Evolutionary conservation across 2,888 invertebrate genomes (phyloP).

Genomic region (Calameuta filiformis): DNA sequence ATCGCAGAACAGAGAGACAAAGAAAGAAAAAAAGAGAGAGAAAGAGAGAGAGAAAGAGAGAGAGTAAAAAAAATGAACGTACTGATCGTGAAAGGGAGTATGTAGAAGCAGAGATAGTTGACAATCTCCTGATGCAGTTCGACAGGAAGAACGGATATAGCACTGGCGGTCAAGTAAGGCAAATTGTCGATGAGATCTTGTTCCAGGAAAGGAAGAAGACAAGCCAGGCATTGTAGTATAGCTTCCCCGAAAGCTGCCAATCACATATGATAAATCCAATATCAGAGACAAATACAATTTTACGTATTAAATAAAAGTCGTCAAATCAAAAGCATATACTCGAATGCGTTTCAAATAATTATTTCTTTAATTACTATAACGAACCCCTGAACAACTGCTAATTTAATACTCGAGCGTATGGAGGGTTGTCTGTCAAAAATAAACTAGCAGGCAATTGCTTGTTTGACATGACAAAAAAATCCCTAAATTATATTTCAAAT

Average conservation of each 20-base stretch:
- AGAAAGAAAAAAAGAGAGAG: not conserved
- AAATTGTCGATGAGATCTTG: slow-evolving; percentile 95
- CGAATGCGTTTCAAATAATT: not conserved
- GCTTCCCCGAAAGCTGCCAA: slow-evolving; percentile 90
- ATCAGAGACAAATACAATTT: not conserved
- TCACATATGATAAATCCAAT: not conserved
- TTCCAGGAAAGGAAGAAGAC: slow-evolving; percentile 95
- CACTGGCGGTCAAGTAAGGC: slow-evolving; percentile 93
- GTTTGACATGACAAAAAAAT: not conserved
- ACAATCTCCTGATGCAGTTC: slow-evolving; percentile 94
- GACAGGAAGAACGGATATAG: slow-evolving; percentile 91
- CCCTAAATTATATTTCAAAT: slow-evolving; percentile 11
- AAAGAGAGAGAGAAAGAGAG: not conserved
- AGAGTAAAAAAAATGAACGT: slow-evolving; percentile 62
- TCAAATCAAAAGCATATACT: not conserved
- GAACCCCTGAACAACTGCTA: not conserved
- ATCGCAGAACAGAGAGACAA: not conserved
- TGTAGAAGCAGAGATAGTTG: slow-evolving; percentile 93
- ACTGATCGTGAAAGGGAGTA: slow-evolving; percentile 96
- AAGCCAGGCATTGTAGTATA: slow-evolving; percentile 92
- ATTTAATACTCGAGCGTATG: not conserved
- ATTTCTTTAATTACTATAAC: not conserved
- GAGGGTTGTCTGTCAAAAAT: not conserved
- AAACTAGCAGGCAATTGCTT: not conserved
- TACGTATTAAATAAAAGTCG: not conserved